Evolutionary conservation across 2,113 vertebrate genomes (phyloP).

Genomic region (Pelusios castaneus): DNA sequence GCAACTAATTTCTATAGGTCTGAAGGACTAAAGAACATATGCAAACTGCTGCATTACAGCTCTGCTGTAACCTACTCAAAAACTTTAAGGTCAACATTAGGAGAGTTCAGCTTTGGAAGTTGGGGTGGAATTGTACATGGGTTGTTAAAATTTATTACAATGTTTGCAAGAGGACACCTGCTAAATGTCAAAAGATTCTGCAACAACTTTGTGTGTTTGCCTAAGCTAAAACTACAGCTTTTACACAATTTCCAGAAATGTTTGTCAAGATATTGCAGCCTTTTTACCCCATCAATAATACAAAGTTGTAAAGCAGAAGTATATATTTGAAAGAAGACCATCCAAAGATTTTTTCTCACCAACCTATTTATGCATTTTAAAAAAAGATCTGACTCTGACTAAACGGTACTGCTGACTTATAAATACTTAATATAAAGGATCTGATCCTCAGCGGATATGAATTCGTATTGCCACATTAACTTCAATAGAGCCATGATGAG

Average conservation of each 20-base stretch:
- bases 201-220: constrained; percentile 37
- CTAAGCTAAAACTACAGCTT: background rate
- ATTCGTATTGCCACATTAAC: background rate
- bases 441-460: background rate
- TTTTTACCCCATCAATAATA: background rate
- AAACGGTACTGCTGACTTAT: background rate
- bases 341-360: background rate
- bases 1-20: constrained; percentile 59
- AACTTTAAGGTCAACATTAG: constrained; percentile 53
- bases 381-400: background rate
- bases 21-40: constrained; percentile 49
- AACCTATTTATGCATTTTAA: background rate
- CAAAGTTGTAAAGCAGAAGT: background rate
- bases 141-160: constrained; percentile 57
- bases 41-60: constrained; percentile 45
- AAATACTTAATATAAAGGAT: background rate
- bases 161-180: constrained; percentile 27
- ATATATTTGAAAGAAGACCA: background rate
- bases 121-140: background rate
- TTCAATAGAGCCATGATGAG: background rate
- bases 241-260: background rate
- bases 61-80: constrained; percentile 24
- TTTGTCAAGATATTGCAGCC: background rate
- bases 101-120: background rate
- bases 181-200: constrained; percentile 41